Evolutionary conservation across 2,797 vertebrate species (phyloP).

Genomic region (Enteromius mattozi): DNA sequence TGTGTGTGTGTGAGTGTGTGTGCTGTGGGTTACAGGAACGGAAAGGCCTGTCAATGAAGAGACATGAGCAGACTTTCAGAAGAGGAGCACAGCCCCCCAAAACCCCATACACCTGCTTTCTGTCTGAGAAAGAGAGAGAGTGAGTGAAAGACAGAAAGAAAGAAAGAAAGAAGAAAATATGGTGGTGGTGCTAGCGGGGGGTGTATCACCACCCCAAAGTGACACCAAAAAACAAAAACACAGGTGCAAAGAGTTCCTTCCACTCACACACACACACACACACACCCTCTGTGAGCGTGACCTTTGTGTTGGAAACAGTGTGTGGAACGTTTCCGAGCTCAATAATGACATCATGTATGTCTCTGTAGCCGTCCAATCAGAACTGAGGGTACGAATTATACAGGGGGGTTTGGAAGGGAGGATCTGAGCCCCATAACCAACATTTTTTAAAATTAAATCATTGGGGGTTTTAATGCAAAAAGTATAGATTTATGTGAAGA

Average conservation of each 20-base stretch:
- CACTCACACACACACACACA: constrained; percentile 35
- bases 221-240: constrained; percentile 64
- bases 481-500: neutral
- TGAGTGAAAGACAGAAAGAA: constrained; percentile 48
- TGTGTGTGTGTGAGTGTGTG: constrained; percentile 34
- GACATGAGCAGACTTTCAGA: constrained; percentile 78
- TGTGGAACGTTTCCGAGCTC: constrained; percentile 53
- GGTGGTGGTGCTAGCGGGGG: neutral
- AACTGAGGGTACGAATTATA: neutral
- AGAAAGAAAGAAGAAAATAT: constrained; percentile 20
- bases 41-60: constrained; percentile 68
- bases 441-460: neutral
- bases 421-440: neutral
- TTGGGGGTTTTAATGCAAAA: neutral
- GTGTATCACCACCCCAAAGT: constrained; percentile 41
- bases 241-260: constrained; percentile 63
- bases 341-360: constrained; percentile 51
- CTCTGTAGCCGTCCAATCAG: constrained; percentile 42
- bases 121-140: constrained; percentile 51
- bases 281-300: constrained; percentile 19
- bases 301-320: constrained; percentile 56
- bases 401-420: neutral
- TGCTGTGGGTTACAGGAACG: constrained; percentile 64
- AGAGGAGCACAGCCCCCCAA: constrained; percentile 62
- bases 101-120: constrained; percentile 76